Conservation (phyloP, 2,113 vertebrate genomes). For the Acanthisitta chloris region DNA sequence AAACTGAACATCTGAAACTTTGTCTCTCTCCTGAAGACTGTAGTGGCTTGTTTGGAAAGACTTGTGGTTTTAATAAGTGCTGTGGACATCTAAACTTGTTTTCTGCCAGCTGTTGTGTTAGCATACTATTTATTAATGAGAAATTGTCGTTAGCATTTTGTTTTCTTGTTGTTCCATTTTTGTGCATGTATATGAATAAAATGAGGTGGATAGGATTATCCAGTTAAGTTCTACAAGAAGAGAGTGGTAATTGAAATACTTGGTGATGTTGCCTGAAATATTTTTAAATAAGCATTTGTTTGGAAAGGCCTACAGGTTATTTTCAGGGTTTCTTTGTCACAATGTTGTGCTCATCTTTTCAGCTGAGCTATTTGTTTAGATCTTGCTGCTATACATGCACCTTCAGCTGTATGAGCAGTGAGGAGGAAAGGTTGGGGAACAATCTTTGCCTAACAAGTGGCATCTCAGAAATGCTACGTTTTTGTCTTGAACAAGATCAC, state of each 20-base stretch:
- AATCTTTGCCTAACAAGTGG: background rate
- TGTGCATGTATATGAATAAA: background rate
- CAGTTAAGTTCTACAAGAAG: background rate
- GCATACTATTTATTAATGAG: background rate
- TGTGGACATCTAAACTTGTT: background rate
- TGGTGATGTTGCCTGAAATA: background rate
- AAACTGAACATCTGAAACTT: background rate
- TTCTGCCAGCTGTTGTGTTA: background rate
- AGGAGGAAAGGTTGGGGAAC: background rate
- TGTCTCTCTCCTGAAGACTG: background rate
- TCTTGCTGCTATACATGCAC: background rate
- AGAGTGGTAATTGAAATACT: background rate
- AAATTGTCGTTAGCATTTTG: background rate
- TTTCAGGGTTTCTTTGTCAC: background rate
- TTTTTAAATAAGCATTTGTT: background rate
- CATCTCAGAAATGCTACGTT: background rate
- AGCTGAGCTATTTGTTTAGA: background rate
- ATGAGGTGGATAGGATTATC: background rate
- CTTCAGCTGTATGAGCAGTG: background rate
- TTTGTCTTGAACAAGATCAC: background rate
- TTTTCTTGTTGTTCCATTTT: background rate
- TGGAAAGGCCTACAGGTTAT: background rate
- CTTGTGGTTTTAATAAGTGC: background rate
- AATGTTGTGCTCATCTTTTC: accelerated
- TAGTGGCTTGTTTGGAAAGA: background rate